A percentile compares a stretch with the other conserved stretches of the same genome.
These are phyloP conservation scores for Quadroppia sp. DNA, from an alignment of 2,888 invertebrate genomes.

Conservation along the genomic window DNA sequence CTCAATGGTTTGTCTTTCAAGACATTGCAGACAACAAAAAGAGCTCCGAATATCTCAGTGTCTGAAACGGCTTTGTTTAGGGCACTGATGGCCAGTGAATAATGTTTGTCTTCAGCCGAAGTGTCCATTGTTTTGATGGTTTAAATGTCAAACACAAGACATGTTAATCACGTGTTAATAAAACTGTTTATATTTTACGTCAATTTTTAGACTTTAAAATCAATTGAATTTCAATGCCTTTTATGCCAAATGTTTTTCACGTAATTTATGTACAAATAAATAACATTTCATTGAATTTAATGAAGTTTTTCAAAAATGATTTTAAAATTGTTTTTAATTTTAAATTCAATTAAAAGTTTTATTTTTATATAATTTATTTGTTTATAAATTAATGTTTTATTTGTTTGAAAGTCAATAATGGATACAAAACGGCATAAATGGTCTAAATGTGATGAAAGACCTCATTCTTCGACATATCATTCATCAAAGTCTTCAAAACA, in stretches of 20 bases:
- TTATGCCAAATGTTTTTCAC: no score
- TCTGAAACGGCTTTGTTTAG: slow-evolving; percentile 2
- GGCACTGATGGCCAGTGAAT: slow-evolving; percentile 5
- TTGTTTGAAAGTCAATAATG: background rate
- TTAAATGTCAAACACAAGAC: no score
- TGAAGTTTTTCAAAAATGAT: no score
- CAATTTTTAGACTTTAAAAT: no score
- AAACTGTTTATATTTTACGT: background rate
- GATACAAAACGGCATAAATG: background rate
- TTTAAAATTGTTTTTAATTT: no score
- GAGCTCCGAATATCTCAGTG: slow-evolving; percentile 21
- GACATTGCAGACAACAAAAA: slow-evolving; percentile 15
- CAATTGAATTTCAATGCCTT: no score
- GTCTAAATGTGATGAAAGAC: background rate
- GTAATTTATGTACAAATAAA: no score
- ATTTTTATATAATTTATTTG: background rate
- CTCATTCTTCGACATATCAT: slow-evolving; percentile 10
- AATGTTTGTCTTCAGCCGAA: slow-evolving; percentile 1
- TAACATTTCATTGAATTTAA: no score
- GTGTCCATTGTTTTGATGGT: no score
- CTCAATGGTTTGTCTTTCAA: slow-evolving; percentile 33
- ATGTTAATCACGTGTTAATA: no score
- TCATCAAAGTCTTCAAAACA: background rate
- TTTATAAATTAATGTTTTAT: background rate
- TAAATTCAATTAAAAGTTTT: no score